These are phyloP conservation scores for Rotaria socialis DNA, from an alignment of 2,888 invertebrate genomes.

Conservation along the genomic window DNA sequence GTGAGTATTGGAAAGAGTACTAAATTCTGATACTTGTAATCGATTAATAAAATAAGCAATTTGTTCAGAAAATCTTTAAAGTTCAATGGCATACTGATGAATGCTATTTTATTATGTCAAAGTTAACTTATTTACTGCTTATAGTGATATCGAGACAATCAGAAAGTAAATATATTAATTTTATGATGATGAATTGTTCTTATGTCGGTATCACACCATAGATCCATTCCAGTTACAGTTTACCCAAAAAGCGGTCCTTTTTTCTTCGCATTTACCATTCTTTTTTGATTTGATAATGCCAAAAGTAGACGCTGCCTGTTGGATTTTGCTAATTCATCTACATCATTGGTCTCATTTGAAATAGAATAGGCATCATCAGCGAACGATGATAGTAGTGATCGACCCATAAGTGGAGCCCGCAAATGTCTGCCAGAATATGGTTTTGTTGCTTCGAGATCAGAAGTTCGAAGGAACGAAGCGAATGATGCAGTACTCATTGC, in stretches of 20 bases:
- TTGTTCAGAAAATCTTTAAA: too few relatives aligned
- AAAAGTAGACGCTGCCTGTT: neutral
- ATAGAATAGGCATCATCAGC: neutral
- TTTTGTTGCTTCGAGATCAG: neutral
- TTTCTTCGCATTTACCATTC: neutral
- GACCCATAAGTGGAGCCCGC: neutral
- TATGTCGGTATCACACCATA: too few relatives aligned
- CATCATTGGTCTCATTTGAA: neutral
- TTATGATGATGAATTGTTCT: too few relatives aligned
- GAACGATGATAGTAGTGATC: neutral
- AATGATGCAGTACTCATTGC: neutral
- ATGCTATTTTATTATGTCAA: too few relatives aligned
- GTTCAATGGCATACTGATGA: too few relatives aligned
- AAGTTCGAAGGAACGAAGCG: neutral
- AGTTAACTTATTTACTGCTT: too few relatives aligned
- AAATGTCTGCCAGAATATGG: neutral
- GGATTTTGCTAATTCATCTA: neutral
- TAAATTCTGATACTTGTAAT: too few relatives aligned
- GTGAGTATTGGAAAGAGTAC: too few relatives aligned
- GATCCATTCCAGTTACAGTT: too few relatives aligned
- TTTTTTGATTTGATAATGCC: neutral
- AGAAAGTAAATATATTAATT: too few relatives aligned
- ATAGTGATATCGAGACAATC: too few relatives aligned
- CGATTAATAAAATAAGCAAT: too few relatives aligned
- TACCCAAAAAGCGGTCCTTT: constrained; percentile 6